Conservation (phyloP, 2,797 vertebrate genomes). For the Megaceryle alcyon region DNA sequence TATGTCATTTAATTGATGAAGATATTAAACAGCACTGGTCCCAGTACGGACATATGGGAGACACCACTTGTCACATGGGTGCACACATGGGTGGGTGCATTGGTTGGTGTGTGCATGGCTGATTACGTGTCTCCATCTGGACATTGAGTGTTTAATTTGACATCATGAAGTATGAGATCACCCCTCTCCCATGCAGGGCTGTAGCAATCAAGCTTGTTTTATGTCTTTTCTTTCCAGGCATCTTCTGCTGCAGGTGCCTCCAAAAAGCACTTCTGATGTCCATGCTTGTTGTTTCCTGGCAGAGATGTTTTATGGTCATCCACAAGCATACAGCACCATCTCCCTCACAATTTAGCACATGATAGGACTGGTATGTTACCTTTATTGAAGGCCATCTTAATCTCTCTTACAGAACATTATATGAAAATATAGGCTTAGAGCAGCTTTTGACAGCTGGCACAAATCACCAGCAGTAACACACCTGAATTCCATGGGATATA, state of each 20-base stretch:
- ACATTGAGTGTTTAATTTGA: not conserved
- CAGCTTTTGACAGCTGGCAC: not conserved
- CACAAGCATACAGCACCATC: not conserved
- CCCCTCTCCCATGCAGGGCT: not conserved
- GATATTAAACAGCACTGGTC: too few relatives aligned
- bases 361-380: not conserved
- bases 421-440: not conserved
- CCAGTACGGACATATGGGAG: too few relatives aligned
- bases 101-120: too few relatives aligned
- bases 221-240: not conserved
- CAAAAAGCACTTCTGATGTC: not conserved
- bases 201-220: not conserved
- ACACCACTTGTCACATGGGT: not conserved
- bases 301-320: not conserved
- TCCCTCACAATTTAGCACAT: not conserved
- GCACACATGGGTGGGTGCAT: too few relatives aligned
- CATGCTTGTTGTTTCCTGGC: rapidly evolving
- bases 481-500: not conserved
- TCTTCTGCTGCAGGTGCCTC: not conserved
- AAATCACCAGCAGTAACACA: not conserved
- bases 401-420: not conserved
- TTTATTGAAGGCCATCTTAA: not conserved
- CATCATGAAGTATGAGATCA: not conserved
- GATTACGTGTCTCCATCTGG: too few relatives aligned
- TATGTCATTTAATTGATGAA: not conserved